Base-by-base conservation (phyloP, 2,888 invertebrate genomes). In the Hololepta plana region DNA sequence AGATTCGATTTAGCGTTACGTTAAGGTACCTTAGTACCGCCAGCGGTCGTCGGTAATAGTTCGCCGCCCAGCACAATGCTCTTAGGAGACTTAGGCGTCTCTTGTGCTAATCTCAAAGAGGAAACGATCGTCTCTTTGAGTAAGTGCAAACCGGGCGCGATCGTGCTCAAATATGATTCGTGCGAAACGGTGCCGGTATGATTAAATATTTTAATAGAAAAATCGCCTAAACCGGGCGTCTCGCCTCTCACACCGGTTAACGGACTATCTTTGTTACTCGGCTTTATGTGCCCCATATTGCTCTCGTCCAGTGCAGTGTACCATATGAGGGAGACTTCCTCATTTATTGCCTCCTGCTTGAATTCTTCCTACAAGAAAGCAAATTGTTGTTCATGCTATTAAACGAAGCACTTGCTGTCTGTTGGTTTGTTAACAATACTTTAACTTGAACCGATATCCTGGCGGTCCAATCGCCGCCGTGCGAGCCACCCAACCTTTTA, bases 401-500 rank as follows among this genome's bases (percentile, higher is more conserved):
- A n/a, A n/a, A n/a, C n/a, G n/a, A n/a, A n/a, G n/a, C n/a, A n/a
- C n/a, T n/a, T n/a, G n/a, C n/a, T n/a, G n/a, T n/a, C n/a, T n/a
- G n/a, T n/a, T n/a, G n/a, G n/a, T n/a, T n/a, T n/a, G n/a, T n/a
- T n/a, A n/a, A n/a, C n/a, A n/a, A n/a, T 45, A 67, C 67, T 47
- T 57, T 51, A 26, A 63, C 52, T 29, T 59, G 57, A 1, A 77
- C 73, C 27, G 63, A 58, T 26, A 96, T 69, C 36, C 85, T 64
- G 1, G 81, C 81, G 0, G 88, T 85, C 93, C 95, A 95, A 43
- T 91, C 90, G 0, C 91, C 91, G 2, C 91, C 91, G 44, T 76
- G 68, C 15, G 65, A 57, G 1, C 84, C 85, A 2, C 77, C 79
- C 0, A 67, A 59, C 25, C 71, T 67, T 58, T 95, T 95, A 0